Percentiles rank a stretch among this genome's conserved stretches.
Evolutionary conservation across 2,113 vertebrate genomes (phyloP).

Genomic region (Merops nubicus): DNA sequence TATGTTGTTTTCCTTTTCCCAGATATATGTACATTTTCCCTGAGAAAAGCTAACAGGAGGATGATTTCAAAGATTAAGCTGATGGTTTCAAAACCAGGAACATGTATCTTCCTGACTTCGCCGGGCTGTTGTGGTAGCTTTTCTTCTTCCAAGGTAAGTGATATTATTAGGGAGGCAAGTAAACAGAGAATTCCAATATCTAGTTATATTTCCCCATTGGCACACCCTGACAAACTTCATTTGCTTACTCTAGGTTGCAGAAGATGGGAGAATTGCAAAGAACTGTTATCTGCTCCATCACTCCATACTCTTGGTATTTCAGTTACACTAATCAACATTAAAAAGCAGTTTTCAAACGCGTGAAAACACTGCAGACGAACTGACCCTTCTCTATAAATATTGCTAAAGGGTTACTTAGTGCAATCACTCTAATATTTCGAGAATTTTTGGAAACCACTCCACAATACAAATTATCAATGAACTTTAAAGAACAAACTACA

Average conservation of each 20-base stretch:
- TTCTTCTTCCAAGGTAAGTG: not conserved
- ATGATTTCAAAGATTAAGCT: not conserved
- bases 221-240: not conserved
- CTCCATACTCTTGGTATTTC: not conserved
- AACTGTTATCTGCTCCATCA: not conserved
- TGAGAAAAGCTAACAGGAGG: not conserved
- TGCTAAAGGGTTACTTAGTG: not conserved
- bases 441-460: not conserved
- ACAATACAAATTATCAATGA: not conserved
- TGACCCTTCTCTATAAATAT: not conserved
- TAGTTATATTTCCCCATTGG: not conserved
- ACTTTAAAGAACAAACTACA: not conserved
- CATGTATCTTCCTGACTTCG: not conserved
- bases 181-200: not conserved
- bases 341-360: not conserved
- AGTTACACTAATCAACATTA: not conserved
- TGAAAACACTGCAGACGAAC: not conserved
- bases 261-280: not conserved
- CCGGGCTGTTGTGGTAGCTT: not conserved
- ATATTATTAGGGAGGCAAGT: not conserved
- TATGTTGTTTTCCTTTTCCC: not conserved
- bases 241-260: not conserved
- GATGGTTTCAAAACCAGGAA: fast-evolving
- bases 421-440: not conserved
- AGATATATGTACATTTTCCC: not conserved